These are phyloP conservation scores for Sycophila sp. DNA, from an alignment of 1,140 invertebrate genomes.

Conservation along the genomic window DNA sequence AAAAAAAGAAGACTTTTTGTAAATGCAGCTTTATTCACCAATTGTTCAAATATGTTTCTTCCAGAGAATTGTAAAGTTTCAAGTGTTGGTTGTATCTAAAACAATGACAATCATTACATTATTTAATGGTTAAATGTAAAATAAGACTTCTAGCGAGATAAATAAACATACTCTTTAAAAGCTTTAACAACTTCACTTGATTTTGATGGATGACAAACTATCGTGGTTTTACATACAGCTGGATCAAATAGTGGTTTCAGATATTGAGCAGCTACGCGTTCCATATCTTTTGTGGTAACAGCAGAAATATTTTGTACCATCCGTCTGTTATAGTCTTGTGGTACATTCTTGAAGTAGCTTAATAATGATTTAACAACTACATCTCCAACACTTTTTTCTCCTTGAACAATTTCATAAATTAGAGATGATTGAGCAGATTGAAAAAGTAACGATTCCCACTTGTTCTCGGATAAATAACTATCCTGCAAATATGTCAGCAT, in stretches of 20 bases:
- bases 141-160: constrained; percentile 9
- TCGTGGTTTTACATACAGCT: constrained; percentile 69
- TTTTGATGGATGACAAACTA: constrained; percentile 83
- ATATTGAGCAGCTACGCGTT: constrained; percentile 75
- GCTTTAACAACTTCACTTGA: constrained; percentile 72
- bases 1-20: too few relatives aligned
- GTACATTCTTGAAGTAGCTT: constrained; percentile 76
- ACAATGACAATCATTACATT: constrained; percentile 41
- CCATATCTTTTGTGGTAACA: constrained; percentile 74
- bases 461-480: constrained; percentile 71
- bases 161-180: constrained; percentile 73
- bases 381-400: constrained; percentile 80
- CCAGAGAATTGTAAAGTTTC: constrained; percentile 64
- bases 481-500: constrained; percentile 65
- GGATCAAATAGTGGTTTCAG: constrained; percentile 74
- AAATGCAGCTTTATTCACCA: too few relatives aligned
- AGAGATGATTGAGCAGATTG: constrained; percentile 86
- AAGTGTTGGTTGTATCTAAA: constrained; percentile 65
- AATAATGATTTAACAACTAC: constrained; percentile 77
- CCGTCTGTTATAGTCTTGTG: constrained; percentile 77
- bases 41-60: constrained; percentile 67
- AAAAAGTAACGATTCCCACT: constrained; percentile 79
- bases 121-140: neutral
- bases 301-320: constrained; percentile 75
- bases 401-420: constrained; percentile 84